Evolutionary conservation across 2,888 invertebrate genomes (phyloP).

Genomic region (Erannis defoliaria): DNA sequence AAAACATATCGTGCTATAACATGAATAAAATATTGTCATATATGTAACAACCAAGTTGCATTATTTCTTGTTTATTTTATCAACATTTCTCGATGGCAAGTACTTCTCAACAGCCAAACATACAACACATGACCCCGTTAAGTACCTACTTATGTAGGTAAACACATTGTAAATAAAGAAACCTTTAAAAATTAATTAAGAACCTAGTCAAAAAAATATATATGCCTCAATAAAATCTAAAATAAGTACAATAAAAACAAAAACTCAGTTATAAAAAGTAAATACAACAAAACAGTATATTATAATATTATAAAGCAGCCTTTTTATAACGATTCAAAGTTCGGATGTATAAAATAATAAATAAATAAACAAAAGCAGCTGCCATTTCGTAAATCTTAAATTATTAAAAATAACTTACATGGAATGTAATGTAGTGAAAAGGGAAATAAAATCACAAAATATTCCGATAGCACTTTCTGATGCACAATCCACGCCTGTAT

Average conservation of each 20-base stretch:
- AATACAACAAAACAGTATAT: background rate
- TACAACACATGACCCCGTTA: background rate
- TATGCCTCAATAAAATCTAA: no score
- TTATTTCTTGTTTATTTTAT: background rate
- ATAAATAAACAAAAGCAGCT: slow-evolving; percentile 1
- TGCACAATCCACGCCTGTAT: slow-evolving; percentile 41
- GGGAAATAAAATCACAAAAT: slow-evolving; percentile 16
- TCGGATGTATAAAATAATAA: background rate
- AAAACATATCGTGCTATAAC: slow-evolving; percentile 44
- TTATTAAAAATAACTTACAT: slow-evolving; percentile 49
- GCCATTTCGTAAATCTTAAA: background rate
- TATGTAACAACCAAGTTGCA: slow-evolving; percentile 16
- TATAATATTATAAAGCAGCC: background rate
- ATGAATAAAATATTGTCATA: slow-evolving; percentile 44
- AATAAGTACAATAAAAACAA: background rate
- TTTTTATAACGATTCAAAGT: slow-evolving; percentile 34
- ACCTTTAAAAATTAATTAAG: background rate
- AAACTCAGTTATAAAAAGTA: background rate
- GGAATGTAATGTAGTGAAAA: slow-evolving; percentile 48
- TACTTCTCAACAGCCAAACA: background rate
- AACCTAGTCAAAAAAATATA: background rate
- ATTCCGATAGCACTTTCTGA: slow-evolving; percentile 15
- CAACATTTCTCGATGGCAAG: background rate
- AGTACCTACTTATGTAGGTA: background rate
- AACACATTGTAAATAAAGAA: background rate